Conservation (phyloP, 2,888 invertebrate species). For the Osedax fenrisi region DNA sequence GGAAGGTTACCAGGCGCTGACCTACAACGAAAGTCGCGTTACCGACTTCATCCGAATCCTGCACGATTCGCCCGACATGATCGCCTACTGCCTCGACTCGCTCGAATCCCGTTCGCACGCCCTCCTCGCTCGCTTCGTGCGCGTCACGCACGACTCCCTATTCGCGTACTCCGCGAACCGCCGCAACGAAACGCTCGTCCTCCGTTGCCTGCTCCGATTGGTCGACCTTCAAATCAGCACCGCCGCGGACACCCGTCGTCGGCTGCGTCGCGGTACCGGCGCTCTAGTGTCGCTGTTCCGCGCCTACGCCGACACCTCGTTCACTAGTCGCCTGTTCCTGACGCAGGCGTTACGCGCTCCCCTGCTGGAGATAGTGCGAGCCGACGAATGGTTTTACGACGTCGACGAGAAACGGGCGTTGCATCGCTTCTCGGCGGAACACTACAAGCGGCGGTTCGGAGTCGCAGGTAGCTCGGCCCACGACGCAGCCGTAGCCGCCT, state of each 20-base stretch:
- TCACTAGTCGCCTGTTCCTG: slow-evolving; percentile 80
- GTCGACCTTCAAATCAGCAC: slow-evolving; percentile 63
- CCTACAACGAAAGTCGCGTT: slow-evolving; percentile 64
- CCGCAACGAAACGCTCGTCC: slow-evolving; percentile 59
- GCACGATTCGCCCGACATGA: slow-evolving; percentile 60
- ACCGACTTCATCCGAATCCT: slow-evolving; percentile 62
- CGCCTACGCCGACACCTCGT: slow-evolving; percentile 74
- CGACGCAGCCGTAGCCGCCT: slow-evolving; percentile 62
- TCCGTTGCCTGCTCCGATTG: slow-evolving; percentile 51
- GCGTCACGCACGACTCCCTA: slow-evolving; percentile 39
- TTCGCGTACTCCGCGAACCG: slow-evolving; percentile 66
- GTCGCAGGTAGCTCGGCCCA: slow-evolving; percentile 65
- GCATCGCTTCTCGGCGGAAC: slow-evolving; percentile 59
- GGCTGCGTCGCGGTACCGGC: slow-evolving; percentile 68
- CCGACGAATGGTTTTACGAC: slow-evolving; percentile 79
- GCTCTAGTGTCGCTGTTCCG: slow-evolving; percentile 76
- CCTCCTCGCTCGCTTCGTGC: slow-evolving; percentile 33
- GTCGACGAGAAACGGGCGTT: slow-evolving; percentile 70
- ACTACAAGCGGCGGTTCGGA: slow-evolving; percentile 63
- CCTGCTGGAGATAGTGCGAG: slow-evolving; percentile 74
- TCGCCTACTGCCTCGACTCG: slow-evolving; percentile 61
- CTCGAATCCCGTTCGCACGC: slow-evolving; percentile 57
- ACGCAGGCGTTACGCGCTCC: slow-evolving; percentile 81
- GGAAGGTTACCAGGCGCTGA: slow-evolving; percentile 58
- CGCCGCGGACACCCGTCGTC: slow-evolving; percentile 58